These are phyloP conservation scores for Eleutherodactylus coqui DNA, from an alignment of 2,797 vertebrate genomes.

Conservation along the genomic window DNA sequence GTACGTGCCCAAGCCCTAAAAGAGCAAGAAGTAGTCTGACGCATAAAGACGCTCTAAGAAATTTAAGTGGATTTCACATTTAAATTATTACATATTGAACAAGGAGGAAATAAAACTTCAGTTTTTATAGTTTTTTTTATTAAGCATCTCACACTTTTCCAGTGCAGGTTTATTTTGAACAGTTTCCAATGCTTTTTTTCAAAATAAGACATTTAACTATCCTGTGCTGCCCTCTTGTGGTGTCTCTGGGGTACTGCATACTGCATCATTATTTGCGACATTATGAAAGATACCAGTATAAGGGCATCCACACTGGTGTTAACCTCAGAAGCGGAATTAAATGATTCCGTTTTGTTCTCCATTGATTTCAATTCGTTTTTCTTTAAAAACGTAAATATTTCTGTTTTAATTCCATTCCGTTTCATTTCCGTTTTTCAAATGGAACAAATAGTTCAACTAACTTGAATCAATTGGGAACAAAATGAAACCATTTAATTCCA, in stretches of 20 bases:
- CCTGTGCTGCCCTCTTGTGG: slow-evolving; percentile 75
- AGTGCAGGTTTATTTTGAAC: background rate
- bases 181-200: background rate
- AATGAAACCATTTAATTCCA: too few relatives aligned
- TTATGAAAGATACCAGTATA: background rate
- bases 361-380: too few relatives aligned
- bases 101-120: background rate
- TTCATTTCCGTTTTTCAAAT: too few relatives aligned
- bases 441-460: too few relatives aligned
- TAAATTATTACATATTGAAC: background rate
- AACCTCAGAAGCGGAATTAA: too few relatives aligned
- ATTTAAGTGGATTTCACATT: background rate
- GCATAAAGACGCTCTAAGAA: background rate
- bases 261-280: background rate
- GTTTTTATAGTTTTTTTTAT: background rate
- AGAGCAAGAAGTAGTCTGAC: background rate
- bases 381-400: too few relatives aligned
- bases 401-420: too few relatives aligned
- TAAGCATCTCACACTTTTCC: background rate
- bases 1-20: background rate
- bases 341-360: too few relatives aligned
- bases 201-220: slow-evolving; percentile 56
- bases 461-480: too few relatives aligned
- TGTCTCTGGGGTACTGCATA: background rate
- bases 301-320: too few relatives aligned